These are phyloP conservation scores for Drosophila takahashii DNA, from an alignment of 1,140 invertebrate genomes.

Conservation along the genomic window DNA sequence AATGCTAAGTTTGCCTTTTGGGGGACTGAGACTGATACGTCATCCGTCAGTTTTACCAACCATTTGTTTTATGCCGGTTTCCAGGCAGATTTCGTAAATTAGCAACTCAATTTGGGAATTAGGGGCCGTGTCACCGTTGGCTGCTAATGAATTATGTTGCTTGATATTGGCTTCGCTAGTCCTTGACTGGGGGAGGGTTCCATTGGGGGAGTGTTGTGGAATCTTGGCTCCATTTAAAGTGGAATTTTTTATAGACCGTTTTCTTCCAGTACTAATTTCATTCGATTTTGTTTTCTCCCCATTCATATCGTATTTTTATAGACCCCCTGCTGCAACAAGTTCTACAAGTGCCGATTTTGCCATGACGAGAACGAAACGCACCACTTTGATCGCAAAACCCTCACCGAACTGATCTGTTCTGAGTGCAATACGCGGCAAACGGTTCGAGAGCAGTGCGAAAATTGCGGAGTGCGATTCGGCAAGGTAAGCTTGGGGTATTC, in stretches of 20 bases:
- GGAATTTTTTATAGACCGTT: background rate
- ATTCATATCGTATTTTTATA: slow-evolving; percentile 70
- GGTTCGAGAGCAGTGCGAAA: slow-evolving; percentile 91
- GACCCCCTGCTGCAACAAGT: slow-evolving; percentile 94
- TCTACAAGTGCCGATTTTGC: slow-evolving; percentile 94
- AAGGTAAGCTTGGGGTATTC: slow-evolving; percentile 85
- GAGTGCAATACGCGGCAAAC: slow-evolving; percentile 92
- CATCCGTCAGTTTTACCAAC: slow-evolving; percentile 4
- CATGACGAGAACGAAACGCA: slow-evolving; percentile 95
- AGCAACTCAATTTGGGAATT: slow-evolving; percentile 44
- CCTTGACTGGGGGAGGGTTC: slow-evolving; percentile 15
- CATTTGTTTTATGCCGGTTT: slow-evolving; percentile 16
- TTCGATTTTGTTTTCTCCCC: slow-evolving; percentile 23
- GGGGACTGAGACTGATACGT: slow-evolving; percentile 9
- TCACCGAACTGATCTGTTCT: slow-evolving; percentile 92
- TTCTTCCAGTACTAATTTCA: slow-evolving; percentile 11
- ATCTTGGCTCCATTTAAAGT: background rate
- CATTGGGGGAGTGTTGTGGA: background rate
- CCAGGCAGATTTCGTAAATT: slow-evolving; percentile 41
- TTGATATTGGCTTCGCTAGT: slow-evolving; percentile 9
- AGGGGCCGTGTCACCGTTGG: background rate
- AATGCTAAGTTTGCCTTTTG: slow-evolving; percentile 57
- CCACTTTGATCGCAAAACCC: slow-evolving; percentile 91
- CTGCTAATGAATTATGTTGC: slow-evolving; percentile 41
- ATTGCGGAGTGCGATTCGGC: slow-evolving; percentile 91